Evolutionary conservation across 2,113 vertebrate species (phyloP), one percentile per base, ranked within the genome.

Genomic region (Ceratotherium simum): DNA sequence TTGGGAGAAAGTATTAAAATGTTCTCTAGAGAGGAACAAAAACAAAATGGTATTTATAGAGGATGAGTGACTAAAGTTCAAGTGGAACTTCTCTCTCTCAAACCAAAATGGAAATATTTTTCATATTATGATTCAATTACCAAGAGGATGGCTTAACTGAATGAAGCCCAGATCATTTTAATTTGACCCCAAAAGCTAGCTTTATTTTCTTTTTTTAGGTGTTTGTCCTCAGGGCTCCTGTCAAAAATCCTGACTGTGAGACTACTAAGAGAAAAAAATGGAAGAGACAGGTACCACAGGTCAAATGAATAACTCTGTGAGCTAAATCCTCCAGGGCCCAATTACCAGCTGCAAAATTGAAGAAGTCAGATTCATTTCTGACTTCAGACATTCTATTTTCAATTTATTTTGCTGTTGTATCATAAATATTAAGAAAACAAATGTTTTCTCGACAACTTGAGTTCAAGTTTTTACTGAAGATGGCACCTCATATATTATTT

Each of bases 341-440:
- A 99, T 99, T 98, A 98, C 87, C 89, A 95, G 69, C 90, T 97
- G 96, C 93, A 79, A 42, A 97, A 97, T 23, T 94, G 96, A 98
- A 98, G 92, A 93, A 95, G 87, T 36, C 83, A 84, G 85, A 97
- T 76, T 39, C 1, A 0, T 83, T 96, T 96, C 89, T 69, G 0
- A 95, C 97, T 98, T 95, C 97, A 98, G 90, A 97, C 46, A 62
- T 79, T 97, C 94, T 51, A 46, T 96, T 96, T 85, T 95, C 95
- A 60, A 97, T 96, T 97, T 80, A 67, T 92, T 95, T 98, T 97
- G 87, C 73, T 91, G 27, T 51, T 58, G 62, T 81, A 73, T 73
- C 92, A 87, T 82, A 97, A 95, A 84, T 70, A 60, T 16, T 67
- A 91, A 56, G 56, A 58, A 75, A 97, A 87, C 48, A 89, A 93